These are phyloP conservation scores for Zaprionus obscuricornis DNA, from an alignment of 2,888 invertebrate genomes.

Conservation along the genomic window DNA sequence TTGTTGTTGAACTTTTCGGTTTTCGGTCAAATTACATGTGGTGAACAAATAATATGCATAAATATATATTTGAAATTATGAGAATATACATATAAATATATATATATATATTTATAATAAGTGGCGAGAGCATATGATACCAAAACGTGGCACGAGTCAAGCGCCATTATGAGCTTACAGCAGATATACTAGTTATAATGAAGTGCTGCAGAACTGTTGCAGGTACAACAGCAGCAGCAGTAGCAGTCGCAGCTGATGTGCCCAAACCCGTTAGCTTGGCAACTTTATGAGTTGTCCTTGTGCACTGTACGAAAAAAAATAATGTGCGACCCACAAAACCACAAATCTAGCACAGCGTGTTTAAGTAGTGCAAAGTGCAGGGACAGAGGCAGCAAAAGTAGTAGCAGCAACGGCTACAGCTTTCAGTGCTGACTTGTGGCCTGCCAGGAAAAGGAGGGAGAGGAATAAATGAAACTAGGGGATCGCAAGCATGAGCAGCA, in stretches of 20 bases:
- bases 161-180: constrained; percentile 19
- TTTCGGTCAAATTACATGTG: constrained; percentile 34
- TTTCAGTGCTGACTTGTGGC: neutral
- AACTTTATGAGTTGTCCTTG: constrained; percentile 39
- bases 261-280: constrained; percentile 15
- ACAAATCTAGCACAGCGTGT: constrained; percentile 60
- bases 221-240: constrained; percentile 10
- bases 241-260: constrained; percentile 13
- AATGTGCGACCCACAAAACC: constrained; percentile 58
- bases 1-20: constrained; percentile 5
- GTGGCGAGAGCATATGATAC: constrained; percentile 37
- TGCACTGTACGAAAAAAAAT: neutral
- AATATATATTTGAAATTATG: constrained; percentile 22
- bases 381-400: neutral
- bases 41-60: constrained; percentile 17
- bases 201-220: constrained; percentile 29
- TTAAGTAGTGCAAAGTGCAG: constrained; percentile 18
- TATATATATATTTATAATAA: constrained; percentile 38
- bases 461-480: too few species aligned
- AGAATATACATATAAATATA: constrained; percentile 8
- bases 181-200: constrained; percentile 49
- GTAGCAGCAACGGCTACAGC: neutral
- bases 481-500: too few species aligned
- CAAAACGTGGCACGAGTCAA: constrained; percentile 42
- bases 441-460: neutral